Evolutionary conservation across 2,797 vertebrate species (phyloP).

Genomic region (Leptodactylus fallax): DNA sequence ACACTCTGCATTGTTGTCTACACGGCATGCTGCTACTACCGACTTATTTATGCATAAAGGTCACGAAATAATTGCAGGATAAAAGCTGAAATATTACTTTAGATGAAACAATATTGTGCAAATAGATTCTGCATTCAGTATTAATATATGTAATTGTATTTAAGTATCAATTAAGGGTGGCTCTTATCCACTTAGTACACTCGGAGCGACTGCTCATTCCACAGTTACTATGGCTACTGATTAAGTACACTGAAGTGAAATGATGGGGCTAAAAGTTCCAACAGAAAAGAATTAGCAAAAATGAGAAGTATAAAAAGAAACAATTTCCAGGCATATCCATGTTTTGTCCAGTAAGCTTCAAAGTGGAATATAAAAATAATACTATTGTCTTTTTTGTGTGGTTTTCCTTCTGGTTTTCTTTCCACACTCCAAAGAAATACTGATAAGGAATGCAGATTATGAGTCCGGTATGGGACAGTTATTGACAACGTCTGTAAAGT

Average conservation of each 20-base stretch:
- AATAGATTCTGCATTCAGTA: constrained; percentile 35
- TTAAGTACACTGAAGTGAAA: constrained; percentile 46
- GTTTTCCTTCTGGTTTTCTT: too few species aligned
- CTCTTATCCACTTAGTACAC: constrained; percentile 39
- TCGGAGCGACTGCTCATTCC: constrained; percentile 20
- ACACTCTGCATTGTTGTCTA: not conserved
- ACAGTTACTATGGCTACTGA: constrained; percentile 61
- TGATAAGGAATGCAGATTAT: too few species aligned
- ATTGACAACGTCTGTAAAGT: too few species aligned
- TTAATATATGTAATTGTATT: constrained; percentile 54
- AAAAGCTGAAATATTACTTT: constrained; percentile 36
- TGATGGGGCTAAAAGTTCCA: constrained; percentile 45
- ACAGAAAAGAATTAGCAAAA: constrained; percentile 40
- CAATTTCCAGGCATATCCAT: constrained; percentile 19
- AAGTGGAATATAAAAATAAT: not conserved
- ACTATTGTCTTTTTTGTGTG: too few species aligned
- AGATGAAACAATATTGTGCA: constrained; percentile 30
- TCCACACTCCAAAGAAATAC: too few species aligned
- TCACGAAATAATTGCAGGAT: constrained; percentile 27
- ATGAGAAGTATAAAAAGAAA: constrained; percentile 34
- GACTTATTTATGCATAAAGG: constrained; percentile 1
- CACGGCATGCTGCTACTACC: not conserved
- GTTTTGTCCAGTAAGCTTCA: not conserved
- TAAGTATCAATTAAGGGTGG: constrained; percentile 48
- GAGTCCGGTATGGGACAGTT: too few species aligned